Evolutionary conservation across 1,140 invertebrate species (phyloP).

Genomic region (Anastatus disparis): DNA sequence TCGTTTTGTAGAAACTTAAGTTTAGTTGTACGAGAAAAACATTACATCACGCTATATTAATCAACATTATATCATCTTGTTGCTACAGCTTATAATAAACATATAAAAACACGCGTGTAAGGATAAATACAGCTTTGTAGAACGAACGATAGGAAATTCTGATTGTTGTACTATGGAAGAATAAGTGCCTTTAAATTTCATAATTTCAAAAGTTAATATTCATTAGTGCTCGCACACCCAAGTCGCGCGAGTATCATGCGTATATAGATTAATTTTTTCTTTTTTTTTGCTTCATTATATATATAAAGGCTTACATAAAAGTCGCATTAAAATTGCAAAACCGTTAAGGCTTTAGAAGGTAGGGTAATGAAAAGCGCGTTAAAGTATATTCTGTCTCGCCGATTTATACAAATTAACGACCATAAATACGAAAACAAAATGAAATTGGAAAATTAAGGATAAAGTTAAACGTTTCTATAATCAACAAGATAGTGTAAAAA

Average conservation of each 20-base stretch:
- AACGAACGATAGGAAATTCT: neutral
- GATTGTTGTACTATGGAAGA: neutral
- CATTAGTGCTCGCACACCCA: neutral
- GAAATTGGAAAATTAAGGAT: no score
- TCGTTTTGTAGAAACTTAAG: neutral
- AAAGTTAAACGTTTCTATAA: no score
- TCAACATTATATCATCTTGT: constrained; percentile 2
- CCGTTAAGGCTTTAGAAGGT: no score
- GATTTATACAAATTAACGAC: no score
- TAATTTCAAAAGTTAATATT: constrained; percentile 27
- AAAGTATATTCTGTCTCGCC: no score
- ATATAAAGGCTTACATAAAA: constrained; percentile 3
- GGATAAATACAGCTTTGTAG: constrained; percentile 7
- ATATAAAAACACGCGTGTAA: neutral
- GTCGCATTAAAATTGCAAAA: constrained; percentile 11
- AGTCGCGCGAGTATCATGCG: neutral
- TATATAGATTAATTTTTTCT: constrained; percentile 1
- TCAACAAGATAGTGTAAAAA: no score
- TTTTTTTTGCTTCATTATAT: no score
- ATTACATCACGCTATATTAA: neutral
- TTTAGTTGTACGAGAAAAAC: neutral
- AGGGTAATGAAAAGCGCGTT: neutral
- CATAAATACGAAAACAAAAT: no score
- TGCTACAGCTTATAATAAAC: neutral
- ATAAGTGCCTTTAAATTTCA: constrained; percentile 14